A percentile compares a stretch with the other conserved stretches of the same genome.
These are phyloP conservation scores for Mungos mungo DNA, from an alignment of 2,113 vertebrate genomes.

Conservation along the genomic window DNA sequence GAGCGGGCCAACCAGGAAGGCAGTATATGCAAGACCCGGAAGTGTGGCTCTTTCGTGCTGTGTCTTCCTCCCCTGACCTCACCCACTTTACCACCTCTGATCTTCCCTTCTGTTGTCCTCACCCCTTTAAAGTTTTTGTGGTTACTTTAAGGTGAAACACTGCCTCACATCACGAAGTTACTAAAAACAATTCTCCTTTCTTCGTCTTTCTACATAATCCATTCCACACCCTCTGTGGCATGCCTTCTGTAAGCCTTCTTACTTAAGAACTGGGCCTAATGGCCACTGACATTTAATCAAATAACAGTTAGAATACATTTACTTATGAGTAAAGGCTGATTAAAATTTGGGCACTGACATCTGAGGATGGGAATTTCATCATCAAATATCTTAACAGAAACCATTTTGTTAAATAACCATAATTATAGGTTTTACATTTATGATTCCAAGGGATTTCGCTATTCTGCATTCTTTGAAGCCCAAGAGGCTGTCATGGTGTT, in stretches of 20 bases:
- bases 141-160: conserved; percentile 51
- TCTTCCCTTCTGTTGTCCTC: neutral
- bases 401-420: conserved; percentile 75
- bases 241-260: conserved; percentile 46
- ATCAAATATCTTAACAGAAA: conserved; percentile 71
- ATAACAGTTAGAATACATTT: conserved; percentile 67
- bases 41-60: neutral
- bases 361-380: conserved; percentile 69
- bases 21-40: neutral
- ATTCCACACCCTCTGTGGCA: conserved; percentile 6
- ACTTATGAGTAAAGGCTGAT: conserved; percentile 67
- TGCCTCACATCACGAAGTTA: neutral
- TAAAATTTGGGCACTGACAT: conserved; percentile 73
- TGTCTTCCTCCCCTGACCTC: neutral
- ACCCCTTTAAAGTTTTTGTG: conserved; percentile 45
- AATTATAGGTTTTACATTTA: conserved; percentile 72
- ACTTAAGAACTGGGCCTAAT: conserved; percentile 61
- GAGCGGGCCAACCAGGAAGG: neutral
- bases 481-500: neutral
- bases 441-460: conserved; percentile 66
- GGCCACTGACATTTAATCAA: conserved; percentile 72
- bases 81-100: neutral
- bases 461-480: conserved; percentile 65
- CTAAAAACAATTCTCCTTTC: conserved; percentile 44
- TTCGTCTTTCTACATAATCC: conserved; percentile 48